Base-by-base conservation (phyloP, 2,888 invertebrate species). In the Orthosia gracilis region DNA sequence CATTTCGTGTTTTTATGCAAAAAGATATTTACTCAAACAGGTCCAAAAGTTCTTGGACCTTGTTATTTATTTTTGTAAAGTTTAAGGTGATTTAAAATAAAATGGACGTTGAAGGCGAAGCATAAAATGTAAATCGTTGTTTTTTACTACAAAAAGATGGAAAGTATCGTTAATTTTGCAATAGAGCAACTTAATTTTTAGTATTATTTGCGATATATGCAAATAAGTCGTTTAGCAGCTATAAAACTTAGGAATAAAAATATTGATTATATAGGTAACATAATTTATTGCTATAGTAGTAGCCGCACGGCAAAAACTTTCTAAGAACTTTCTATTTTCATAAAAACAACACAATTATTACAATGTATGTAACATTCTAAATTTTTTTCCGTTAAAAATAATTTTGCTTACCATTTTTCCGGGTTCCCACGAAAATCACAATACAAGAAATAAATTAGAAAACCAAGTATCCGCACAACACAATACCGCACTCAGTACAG, bases 381-480 rank as follows among this genome's bases (percentile, higher is more conserved):
- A 15, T n/a, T 23, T 26, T 69, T 72, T 31, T 59, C 40, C 0
- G 0, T 2, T 40, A 5, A 69, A 67, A 70, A 54, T 40, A 31
- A 57, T 54, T 57, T 71, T 31, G 26, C 95, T 94, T 69, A 95
- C 96, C 96, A 96, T 96, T 93, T 92, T 94, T 85, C 74, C 81
- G 79, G 86, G 88, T 90, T 85, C 80, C 82, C 88, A 89, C 89
- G 78, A 83, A 91, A 88, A 87, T 78, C 82, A 82, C 88, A 83
- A 79, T 84, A 73, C 75, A 69, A 74, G 73, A 85, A 89, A 88
- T 88, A 89, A 89, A 89, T 89, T 87, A 80, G 78, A 77, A 91
- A 92, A 91, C 89, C 79, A 89, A 89, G 82, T 84, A 83, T 78
- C 87, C 88, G 82, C 85, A 84, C 86, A 76, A 84, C 86, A 87